Evolutionary conservation across 2,797 vertebrate species (phyloP).

Genomic region (Peromyscus attwateri): DNA sequence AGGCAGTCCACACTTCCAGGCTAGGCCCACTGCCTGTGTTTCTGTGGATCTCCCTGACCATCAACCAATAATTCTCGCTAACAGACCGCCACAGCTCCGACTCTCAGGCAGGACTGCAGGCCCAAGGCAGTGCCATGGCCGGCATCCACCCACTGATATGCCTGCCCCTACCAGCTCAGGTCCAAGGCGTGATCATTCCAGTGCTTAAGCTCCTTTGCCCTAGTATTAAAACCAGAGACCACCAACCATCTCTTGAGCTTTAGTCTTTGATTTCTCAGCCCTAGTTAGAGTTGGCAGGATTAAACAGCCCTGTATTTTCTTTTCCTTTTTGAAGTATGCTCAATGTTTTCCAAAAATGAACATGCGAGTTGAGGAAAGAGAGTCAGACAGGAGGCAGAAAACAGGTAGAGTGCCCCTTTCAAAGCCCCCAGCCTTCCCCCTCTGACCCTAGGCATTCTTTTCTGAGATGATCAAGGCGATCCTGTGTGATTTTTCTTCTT

Average conservation of each 20-base stretch:
- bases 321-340: constrained; percentile 50
- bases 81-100: constrained; percentile 7
- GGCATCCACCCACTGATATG: neutral
- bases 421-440: neutral
- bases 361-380: neutral
- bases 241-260: constrained; percentile 3
- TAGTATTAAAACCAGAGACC: constrained; percentile 37
- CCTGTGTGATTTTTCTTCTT: neutral
- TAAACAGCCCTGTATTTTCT: neutral
- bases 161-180: neutral
- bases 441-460: neutral
- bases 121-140: neutral
- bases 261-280: constrained; percentile 47
- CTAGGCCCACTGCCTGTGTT: neutral
- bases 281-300: constrained; percentile 44
- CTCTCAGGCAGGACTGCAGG: neutral
- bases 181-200: neutral
- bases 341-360: constrained; percentile 20
- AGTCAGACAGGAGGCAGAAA: constrained; percentile 34
- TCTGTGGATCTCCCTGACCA: constrained; percentile 34
- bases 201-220: neutral
- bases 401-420: neutral
- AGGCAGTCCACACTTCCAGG: neutral
- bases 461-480: neutral
- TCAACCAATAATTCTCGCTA: constrained; percentile 78